Conservation (phyloP, 2,797 vertebrate species). For the Nyctalus aviator region DNA sequence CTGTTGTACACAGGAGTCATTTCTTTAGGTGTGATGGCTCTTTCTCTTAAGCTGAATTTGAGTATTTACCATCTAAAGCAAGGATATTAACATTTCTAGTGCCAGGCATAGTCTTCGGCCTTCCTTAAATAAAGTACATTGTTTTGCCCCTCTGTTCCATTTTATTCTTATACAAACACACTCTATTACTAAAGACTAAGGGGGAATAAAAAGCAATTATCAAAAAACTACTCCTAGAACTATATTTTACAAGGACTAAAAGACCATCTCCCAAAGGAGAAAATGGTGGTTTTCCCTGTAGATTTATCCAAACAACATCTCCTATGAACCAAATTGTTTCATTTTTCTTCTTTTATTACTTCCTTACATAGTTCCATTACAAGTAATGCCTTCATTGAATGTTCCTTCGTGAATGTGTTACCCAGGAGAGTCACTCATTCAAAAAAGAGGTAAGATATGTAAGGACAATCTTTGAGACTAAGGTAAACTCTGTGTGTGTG, state of each 20-base stretch:
- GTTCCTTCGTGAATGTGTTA: slow-evolving; percentile 5
- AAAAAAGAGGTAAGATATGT: neutral
- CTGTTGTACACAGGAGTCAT: neutral
- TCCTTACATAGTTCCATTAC: neutral
- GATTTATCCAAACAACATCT: slow-evolving; percentile 1
- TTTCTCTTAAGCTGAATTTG: neutral
- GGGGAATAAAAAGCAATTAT: neutral
- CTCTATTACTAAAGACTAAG: neutral
- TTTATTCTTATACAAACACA: neutral
- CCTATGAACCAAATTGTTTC: neutral
- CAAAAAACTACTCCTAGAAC: neutral
- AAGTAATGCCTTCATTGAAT: neutral
- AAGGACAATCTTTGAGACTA: neutral
- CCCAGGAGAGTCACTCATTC: neutral
- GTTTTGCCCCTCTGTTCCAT: neutral
- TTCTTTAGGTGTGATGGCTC: neutral
- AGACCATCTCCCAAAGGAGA: neutral
- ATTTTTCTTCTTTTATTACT: neutral
- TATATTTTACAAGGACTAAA: neutral
- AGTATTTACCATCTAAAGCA: neutral
- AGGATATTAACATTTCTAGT: neutral
- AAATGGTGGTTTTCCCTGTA: neutral
- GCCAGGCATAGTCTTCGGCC: neutral
- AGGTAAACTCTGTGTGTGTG: neutral
- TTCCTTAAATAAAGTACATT: neutral